phyloP scores from a whole-genome alignment of 2,888 invertebrate genomes.

The Apotomis capreana region DNA sequence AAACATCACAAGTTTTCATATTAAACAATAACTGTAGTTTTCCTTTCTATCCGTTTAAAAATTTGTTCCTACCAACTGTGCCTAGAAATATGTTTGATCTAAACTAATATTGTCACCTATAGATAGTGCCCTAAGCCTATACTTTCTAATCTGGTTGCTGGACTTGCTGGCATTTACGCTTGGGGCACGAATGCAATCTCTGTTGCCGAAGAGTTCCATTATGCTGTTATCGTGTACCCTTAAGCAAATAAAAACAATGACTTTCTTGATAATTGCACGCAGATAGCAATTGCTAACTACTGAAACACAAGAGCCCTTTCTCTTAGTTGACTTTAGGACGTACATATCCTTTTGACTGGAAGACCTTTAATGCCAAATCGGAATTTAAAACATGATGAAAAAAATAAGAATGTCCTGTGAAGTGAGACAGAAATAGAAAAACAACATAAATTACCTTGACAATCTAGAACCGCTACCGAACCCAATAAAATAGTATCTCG shows the following conservation, averaged over 20 bases:
- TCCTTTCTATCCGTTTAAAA: no score
- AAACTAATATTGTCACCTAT: conserved; percentile 49
- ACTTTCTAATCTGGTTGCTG: conserved; percentile 75
- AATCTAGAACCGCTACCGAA: conserved; percentile 62
- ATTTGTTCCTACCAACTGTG: no score
- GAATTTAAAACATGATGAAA: no score
- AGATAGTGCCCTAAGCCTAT: conserved; percentile 57
- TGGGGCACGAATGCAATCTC: conserved; percentile 68
- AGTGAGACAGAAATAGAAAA: conserved; percentile 46
- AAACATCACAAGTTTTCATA: no score
- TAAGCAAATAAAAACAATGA: conserved; percentile 59
- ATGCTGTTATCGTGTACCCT: conserved; percentile 70
- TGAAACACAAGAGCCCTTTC: conserved; percentile 42
- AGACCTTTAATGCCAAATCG: no score
- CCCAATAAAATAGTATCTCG: conserved; percentile 65
- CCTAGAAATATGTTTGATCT: neutral
- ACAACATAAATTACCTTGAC: conserved; percentile 66
- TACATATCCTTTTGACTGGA: no score
- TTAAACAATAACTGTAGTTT: no score
- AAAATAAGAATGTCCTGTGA: no score
- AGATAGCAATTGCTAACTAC: conserved; percentile 47
- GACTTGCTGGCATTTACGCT: conserved; percentile 64
- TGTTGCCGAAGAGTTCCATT: conserved; percentile 64
- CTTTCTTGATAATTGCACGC: conserved; percentile 67
- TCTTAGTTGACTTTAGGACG: no score